Percentiles rank a stretch among this genome's conserved stretches.
These are phyloP conservation scores for Hyposmocoma kahamanoa DNA, from an alignment of 1,140 invertebrate genomes.

Conservation along the genomic window DNA sequence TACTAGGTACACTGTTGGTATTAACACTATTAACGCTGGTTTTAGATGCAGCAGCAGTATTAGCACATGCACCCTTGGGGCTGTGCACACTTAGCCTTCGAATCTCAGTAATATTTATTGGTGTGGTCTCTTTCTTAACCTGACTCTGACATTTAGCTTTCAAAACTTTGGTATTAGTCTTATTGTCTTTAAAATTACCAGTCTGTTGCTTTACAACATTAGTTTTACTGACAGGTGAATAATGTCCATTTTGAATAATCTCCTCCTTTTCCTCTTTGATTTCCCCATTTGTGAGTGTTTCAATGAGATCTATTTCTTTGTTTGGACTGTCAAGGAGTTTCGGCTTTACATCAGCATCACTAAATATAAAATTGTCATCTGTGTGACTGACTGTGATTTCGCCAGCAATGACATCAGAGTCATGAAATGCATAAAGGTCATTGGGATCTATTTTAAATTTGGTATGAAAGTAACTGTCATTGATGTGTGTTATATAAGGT, in stretches of 20 bases:
- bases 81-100: constrained; percentile 32
- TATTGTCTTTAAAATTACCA: constrained; percentile 30
- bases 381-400: constrained; percentile 65
- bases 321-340: constrained; percentile 48
- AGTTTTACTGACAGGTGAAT: constrained; percentile 20
- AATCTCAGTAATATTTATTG: constrained; percentile 26
- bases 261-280: constrained; percentile 39
- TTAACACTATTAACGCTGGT: constrained; percentile 59
- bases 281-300: constrained; percentile 44
- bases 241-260: constrained; percentile 51
- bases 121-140: constrained; percentile 23
- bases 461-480: constrained; percentile 60
- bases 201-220: constrained; percentile 6
- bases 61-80: constrained; percentile 28
- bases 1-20: constrained; percentile 18
- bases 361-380: constrained; percentile 55
- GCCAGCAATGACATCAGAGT: constrained; percentile 63
- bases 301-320: constrained; percentile 41
- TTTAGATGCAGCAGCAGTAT: constrained; percentile 28
- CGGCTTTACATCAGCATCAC: constrained; percentile 44
- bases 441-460: constrained; percentile 70
- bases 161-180: constrained; percentile 48
- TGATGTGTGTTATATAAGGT: constrained; percentile 56
- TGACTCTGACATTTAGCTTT: constrained; percentile 35
- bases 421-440: constrained; percentile 65